A percentile compares a stretch with the other conserved stretches of the same genome.
Conservation (phyloP, 2,113 vertebrate species). For the Chroicocephalus ridibundus region DNA sequence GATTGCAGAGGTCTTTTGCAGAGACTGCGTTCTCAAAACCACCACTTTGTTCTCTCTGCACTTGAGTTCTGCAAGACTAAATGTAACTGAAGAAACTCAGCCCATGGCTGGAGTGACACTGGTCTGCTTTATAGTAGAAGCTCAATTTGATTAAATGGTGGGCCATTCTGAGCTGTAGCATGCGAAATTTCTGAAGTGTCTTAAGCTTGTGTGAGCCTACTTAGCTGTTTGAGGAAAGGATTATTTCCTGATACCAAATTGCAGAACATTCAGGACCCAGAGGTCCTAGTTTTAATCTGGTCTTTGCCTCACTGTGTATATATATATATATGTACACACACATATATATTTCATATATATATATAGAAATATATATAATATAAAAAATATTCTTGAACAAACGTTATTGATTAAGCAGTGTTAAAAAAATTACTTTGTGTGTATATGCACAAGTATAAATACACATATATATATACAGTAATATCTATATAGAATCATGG, state of each 20-base stretch:
- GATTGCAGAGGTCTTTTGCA: neutral
- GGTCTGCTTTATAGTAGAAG: neutral
- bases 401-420: neutral
- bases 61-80: neutral
- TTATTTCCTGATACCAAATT: neutral
- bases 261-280: neutral
- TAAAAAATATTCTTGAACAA: neutral
- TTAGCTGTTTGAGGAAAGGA: neutral
- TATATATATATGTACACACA: neutral
- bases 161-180: neutral
- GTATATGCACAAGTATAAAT: neutral
- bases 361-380: neutral
- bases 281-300: neutral
- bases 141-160: neutral
- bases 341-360: neutral
- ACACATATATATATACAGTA: neutral
- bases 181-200: neutral
- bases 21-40: neutral
- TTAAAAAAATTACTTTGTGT: neutral
- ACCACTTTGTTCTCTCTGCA: neutral
- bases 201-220: neutral
- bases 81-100: neutral
- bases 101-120: fast-evolving
- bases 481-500: neutral
- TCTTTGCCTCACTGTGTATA: neutral